phyloP scores from a whole-genome alignment of 2,888 invertebrate species.

The Trichogramma dendrolimi region DNA sequence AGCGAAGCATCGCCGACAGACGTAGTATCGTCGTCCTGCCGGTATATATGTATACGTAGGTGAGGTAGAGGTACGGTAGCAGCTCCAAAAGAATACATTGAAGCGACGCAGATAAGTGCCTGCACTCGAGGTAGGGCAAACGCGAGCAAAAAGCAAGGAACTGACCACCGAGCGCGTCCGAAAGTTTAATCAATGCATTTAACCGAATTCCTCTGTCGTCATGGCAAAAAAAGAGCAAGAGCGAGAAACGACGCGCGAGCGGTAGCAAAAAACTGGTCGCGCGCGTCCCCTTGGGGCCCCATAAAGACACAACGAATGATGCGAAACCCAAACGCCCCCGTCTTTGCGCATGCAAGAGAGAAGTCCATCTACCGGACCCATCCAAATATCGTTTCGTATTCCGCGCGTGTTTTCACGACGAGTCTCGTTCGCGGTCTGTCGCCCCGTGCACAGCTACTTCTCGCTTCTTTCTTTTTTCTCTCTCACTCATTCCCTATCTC shows the following conservation, averaged over 20 bases:
- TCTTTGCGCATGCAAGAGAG: conserved; percentile 1
- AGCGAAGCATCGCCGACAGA: neutral
- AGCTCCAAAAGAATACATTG: neutral
- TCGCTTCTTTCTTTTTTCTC: conserved; percentile 20
- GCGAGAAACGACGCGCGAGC: conserved; percentile 39
- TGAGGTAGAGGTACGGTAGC: too few relatives aligned
- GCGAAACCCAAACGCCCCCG: conserved; percentile 21
- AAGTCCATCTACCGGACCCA: neutral
- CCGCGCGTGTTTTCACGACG: conserved; percentile 39
- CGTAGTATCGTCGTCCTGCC: neutral
- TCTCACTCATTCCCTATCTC: conserved; percentile 29
- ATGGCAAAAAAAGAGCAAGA: conserved; percentile 50
- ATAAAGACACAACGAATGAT: conserved; percentile 15
- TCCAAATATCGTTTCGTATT: conserved; percentile 43
- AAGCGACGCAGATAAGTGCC: neutral
- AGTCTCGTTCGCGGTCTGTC: conserved; percentile 29
- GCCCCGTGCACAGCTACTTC: conserved; percentile 9
- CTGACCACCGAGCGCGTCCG: conserved; percentile 50
- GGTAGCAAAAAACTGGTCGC: conserved; percentile 29
- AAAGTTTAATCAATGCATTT: conserved; percentile 53
- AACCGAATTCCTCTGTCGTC: conserved; percentile 49
- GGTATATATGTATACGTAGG: neutral
- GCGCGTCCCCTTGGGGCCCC: neutral
- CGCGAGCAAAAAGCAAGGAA: conserved; percentile 34
- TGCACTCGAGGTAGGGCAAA: neutral